Evolutionary conservation across 2,113 vertebrate species (phyloP).

Genomic region (Cettia cetti): DNA sequence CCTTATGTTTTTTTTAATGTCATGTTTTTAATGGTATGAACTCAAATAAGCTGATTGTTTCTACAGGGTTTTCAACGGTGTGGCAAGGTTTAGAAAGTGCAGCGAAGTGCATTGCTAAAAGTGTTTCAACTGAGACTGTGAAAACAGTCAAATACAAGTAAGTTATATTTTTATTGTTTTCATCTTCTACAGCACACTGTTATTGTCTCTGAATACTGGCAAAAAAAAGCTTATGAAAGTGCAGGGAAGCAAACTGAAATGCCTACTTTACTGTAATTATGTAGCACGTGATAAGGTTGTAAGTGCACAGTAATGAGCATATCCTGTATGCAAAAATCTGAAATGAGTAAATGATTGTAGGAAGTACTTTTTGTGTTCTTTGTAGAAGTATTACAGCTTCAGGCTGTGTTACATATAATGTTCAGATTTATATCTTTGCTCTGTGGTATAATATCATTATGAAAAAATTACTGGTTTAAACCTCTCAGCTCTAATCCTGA

Average conservation of each 20-base stretch:
- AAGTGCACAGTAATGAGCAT: neutral
- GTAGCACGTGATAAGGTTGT: neutral
- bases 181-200: neutral
- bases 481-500: neutral
- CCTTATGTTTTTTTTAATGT: neutral
- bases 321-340: neutral
- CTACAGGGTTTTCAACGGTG: slow-evolving; percentile 91
- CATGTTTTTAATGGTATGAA: neutral
- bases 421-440: neutral
- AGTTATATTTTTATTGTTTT: slow-evolving; percentile 58
- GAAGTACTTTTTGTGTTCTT: neutral
- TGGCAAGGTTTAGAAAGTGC: slow-evolving; percentile 95
- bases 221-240: neutral
- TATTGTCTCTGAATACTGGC: neutral
- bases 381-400: neutral
- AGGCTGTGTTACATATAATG: neutral
- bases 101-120: slow-evolving; percentile 89
- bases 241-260: neutral
- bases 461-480: neutral
- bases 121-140: slow-evolving; percentile 90
- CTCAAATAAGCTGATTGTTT: neutral
- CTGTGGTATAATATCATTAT: neutral
- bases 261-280: neutral
- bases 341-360: neutral
- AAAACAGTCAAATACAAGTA: slow-evolving; percentile 94